A percentile compares a stretch with the other conserved stretches of the same genome.
These are phyloP conservation scores for Bos indicus DNA, from an alignment of 2,113 vertebrate species.

Conservation along the genomic window DNA sequence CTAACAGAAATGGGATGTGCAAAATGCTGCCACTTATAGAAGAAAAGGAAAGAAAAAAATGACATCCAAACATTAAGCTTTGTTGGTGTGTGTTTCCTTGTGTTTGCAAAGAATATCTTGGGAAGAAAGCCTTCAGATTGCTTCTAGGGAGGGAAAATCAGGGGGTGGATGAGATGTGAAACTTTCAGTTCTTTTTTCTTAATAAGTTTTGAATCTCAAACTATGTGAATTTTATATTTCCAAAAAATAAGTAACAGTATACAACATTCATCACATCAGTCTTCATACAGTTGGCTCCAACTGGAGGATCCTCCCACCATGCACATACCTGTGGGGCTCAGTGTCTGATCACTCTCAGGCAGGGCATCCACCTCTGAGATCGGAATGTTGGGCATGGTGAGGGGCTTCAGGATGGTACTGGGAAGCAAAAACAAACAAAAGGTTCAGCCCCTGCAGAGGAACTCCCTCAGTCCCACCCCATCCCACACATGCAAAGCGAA, in stretches of 20 bases:
- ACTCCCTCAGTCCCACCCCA: background rate
- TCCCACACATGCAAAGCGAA: background rate
- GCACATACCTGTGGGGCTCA: conserved; percentile 32
- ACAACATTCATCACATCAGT: background rate
- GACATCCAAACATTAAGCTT: background rate
- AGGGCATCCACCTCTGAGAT: conserved; percentile 58
- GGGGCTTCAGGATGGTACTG: conserved; percentile 79
- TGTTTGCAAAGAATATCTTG: background rate
- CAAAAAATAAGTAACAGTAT: background rate
- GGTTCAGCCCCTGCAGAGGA: background rate
- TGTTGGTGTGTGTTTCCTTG: background rate
- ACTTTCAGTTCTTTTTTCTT: background rate
- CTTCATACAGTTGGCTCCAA: background rate
- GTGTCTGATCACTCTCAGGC: accelerated
- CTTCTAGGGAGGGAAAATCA: background rate
- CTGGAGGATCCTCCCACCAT: accelerated
- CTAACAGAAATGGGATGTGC: background rate
- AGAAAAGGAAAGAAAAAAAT: background rate
- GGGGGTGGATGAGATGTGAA: background rate
- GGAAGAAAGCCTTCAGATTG: background rate
- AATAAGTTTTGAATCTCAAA: background rate
- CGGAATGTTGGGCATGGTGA: conserved; percentile 77
- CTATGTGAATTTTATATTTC: background rate
- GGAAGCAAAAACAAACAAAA: background rate
- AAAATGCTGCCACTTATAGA: background rate